phyloP scores from a whole-genome alignment of 1,140 invertebrate genomes.

The Samia ricini region DNA sequence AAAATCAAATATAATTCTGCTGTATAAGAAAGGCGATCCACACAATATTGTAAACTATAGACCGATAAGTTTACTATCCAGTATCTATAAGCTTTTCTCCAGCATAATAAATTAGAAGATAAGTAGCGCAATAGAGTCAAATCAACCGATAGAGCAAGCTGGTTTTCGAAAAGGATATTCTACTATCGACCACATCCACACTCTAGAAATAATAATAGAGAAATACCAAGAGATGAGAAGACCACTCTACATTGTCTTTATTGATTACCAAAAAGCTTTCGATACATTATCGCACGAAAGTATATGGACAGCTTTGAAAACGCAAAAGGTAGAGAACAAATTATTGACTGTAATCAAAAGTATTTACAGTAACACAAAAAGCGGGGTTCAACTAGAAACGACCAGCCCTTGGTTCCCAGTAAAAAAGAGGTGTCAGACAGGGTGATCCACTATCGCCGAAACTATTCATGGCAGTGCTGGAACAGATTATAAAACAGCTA shows the following conservation, averaged over 20 bases:
- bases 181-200: constrained; percentile 12
- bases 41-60: constrained; percentile 1
- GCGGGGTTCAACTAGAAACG: constrained; percentile 14
- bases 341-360: constrained; percentile 10
- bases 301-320: constrained; percentile 11
- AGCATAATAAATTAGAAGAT: constrained; percentile 11
- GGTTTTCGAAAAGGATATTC: constrained; percentile 15
- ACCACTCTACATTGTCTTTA: constrained; percentile 3
- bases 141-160: constrained; percentile 13
- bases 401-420: constrained; percentile 3
- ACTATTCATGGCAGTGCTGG: constrained; percentile 16
- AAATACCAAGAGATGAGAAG: constrained; percentile 9
- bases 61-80: constrained; percentile 12
- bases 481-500: constrained; percentile 4
- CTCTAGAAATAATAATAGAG: constrained; percentile 8
- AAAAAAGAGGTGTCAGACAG: constrained; percentile 16
- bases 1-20: constrained; percentile 7
- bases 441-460: constrained; percentile 16
- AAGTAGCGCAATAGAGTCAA: background rate
- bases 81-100: constrained; percentile 14
- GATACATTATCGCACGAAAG: background rate
- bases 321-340: constrained; percentile 1
- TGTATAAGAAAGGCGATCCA: constrained; percentile 5
- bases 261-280: too few species aligned
- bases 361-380: constrained; percentile 10